phyloP scores from a whole-genome alignment of 2,797 vertebrate genomes.

The Chelidonichthys spinosus region DNA sequence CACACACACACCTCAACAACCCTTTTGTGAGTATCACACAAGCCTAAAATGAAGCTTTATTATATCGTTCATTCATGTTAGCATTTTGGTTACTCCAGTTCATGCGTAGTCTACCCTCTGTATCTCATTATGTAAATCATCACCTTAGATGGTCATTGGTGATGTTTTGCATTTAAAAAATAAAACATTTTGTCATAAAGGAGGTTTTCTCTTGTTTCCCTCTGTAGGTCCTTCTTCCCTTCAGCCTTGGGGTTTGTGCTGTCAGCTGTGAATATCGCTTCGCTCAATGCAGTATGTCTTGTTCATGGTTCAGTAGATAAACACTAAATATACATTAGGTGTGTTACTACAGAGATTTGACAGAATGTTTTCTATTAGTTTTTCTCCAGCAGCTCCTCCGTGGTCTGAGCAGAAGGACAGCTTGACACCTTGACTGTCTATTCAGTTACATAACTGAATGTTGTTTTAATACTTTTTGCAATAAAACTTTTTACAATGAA shows the following conservation, averaged over 20 bases:
- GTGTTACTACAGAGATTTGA: not conserved
- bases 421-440: not conserved
- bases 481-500: not conserved
- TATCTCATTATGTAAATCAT: not conserved
- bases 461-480: too few species aligned
- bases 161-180: not conserved
- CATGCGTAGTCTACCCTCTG: too few species aligned
- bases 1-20: too few species aligned
- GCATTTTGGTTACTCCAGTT: not conserved
- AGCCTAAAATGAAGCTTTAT: not conserved
- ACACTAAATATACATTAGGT: not conserved
- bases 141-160: not conserved
- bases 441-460: too few species aligned
- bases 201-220: constrained; percentile 4
- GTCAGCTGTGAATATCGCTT: constrained; percentile 81
- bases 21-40: too few species aligned
- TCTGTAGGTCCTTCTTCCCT: constrained; percentile 89
- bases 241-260: constrained; percentile 87
- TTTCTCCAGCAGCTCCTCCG: constrained; percentile 81
- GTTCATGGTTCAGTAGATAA: not conserved
- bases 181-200: not conserved
- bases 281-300: constrained; percentile 81
- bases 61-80: not conserved
- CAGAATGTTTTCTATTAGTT: constrained; percentile 41
- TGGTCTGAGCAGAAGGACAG: constrained; percentile 79